These are phyloP conservation scores for Dufourea novaeangliae DNA, from an alignment of 1,140 invertebrate genomes.

Conservation along the genomic window DNA sequence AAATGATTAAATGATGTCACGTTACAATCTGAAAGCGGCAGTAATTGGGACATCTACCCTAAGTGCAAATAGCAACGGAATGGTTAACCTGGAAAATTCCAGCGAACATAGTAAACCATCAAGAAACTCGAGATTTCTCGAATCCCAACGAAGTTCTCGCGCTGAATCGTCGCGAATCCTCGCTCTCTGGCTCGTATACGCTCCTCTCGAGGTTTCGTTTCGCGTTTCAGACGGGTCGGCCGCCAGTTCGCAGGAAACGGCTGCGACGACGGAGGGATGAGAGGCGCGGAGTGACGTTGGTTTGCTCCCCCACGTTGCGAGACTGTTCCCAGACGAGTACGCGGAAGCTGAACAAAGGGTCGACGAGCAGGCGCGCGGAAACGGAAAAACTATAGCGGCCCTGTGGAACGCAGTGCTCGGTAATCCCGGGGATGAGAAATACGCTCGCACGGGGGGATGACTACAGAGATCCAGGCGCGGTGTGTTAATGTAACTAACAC, in stretches of 20 bases:
- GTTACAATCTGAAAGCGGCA: too few species aligned
- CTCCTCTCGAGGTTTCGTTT: neutral
- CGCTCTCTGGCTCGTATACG: neutral
- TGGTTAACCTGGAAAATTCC: too few species aligned
- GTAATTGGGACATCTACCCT: too few species aligned
- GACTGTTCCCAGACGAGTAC: conserved; percentile 3
- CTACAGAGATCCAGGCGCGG: too few species aligned
- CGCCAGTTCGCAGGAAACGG: neutral
- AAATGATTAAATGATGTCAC: too few species aligned
- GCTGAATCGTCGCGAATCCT: neutral
- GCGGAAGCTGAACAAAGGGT: conserved; percentile 1
- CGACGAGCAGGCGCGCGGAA: neutral
- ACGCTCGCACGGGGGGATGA: neutral
- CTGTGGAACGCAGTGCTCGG: neutral
- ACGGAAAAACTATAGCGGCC: conserved; percentile 30
- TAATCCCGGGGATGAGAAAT: neutral
- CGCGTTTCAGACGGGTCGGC: neutral
- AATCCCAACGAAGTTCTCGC: neutral
- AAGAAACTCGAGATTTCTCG: neutral
- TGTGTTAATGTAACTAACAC: conserved; percentile 44
- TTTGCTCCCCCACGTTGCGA: conserved; percentile 7
- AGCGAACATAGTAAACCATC: neutral
- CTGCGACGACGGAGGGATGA: neutral
- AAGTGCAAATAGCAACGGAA: too few species aligned
- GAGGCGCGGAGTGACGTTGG: neutral